phyloP scores from a whole-genome alignment of 2,797 vertebrate genomes.

The Labroides dimidiatus region DNA sequence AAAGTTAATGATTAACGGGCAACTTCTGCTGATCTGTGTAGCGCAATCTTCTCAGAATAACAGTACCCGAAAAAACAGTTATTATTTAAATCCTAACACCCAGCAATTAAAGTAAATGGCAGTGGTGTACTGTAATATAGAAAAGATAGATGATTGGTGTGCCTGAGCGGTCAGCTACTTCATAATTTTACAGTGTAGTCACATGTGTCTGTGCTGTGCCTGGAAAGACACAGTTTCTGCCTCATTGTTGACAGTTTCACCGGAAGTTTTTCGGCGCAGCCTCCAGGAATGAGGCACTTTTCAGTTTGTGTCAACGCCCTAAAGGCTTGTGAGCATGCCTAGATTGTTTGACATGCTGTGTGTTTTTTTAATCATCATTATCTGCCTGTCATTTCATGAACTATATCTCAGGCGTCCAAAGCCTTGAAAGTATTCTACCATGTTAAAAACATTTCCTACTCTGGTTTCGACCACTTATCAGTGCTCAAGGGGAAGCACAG shows the following conservation, averaged over 20 bases:
- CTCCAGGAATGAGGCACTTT: constrained; percentile 31
- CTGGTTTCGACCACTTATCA: too few relatives aligned
- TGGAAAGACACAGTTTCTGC: constrained; percentile 44
- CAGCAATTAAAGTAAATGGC: neutral
- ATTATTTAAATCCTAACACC: neutral
- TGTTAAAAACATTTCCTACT: too few relatives aligned
- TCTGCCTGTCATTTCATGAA: neutral
- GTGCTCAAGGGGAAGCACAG: too few relatives aligned
- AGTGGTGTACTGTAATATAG: neutral
- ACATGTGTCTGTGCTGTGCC: neutral
- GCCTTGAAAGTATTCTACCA: neutral
- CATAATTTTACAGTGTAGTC: neutral
- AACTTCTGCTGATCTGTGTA: constrained; percentile 1
- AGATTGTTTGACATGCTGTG: neutral
- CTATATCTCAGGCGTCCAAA: too few relatives aligned
- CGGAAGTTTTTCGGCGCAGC: constrained; percentile 40
- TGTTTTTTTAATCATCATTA: neutral
- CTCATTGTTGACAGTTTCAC: constrained; percentile 53
- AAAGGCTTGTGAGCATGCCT: constrained; percentile 4
- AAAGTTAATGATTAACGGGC: constrained; percentile 48
- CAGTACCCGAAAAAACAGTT: neutral
- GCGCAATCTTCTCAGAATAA: neutral
- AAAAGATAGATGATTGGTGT: neutral
- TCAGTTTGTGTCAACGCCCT: constrained; percentile 27
- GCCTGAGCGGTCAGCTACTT: neutral